phyloP scores from a whole-genome alignment of 2,888 invertebrate species.

The Cryptocheilus praepositus region DNA sequence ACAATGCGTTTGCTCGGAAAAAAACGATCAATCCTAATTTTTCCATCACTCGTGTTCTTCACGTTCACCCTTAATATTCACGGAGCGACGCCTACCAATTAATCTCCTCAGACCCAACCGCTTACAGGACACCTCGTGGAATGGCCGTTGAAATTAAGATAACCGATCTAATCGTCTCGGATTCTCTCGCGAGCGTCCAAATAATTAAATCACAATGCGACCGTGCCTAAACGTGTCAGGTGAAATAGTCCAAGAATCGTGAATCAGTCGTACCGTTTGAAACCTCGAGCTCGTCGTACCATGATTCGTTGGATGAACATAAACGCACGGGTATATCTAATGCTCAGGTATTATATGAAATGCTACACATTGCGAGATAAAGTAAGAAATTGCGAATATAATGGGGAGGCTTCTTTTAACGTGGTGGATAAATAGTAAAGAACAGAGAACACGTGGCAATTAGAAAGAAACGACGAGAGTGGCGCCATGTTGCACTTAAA shows the following conservation, averaged over 20 bases:
- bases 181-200: constrained; percentile 22
- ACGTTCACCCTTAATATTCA: constrained; percentile 4
- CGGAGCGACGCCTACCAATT: neutral
- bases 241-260: neutral
- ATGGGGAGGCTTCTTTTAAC: no score
- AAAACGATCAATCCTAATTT: no score
- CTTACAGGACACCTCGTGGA: neutral
- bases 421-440: no score
- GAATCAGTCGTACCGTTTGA: no score
- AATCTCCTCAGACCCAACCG: neutral
- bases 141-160: neutral
- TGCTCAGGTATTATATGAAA: no score
- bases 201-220: constrained; percentile 43
- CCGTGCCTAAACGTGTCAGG: constrained; percentile 38
- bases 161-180: neutral
- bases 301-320: no score
- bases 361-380: no score
- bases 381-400: no score
- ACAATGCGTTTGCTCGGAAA: no score
- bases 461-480: constrained; percentile 6
- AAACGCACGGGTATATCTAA: no score
- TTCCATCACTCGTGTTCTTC: neutral
- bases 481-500: constrained; percentile 3
- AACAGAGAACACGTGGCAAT: neutral
- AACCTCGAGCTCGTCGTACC: no score